Evolutionary conservation across 2,113 vertebrate species (phyloP), one percentile per base, ranked within the genome.

Genomic region (Lipotes vexillifer): DNA sequence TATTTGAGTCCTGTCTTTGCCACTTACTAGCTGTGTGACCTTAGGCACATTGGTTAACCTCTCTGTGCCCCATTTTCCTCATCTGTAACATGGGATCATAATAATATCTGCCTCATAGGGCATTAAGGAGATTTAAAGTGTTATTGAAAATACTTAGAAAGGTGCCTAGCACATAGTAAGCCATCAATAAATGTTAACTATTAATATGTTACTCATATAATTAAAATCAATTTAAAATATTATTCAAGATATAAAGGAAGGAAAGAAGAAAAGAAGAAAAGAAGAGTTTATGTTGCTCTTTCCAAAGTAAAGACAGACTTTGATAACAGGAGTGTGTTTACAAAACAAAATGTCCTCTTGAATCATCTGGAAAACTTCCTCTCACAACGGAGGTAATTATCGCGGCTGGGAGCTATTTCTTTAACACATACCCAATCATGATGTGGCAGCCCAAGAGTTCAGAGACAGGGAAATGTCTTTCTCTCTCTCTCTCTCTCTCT

Each of bases 391-490:
- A 90, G 85, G 95, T 93, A 97, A 98, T 98, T 98, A 98, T 96
- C 57, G 25, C 38, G 94, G 94, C 88, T 95, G 94, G 94, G 97
- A 97, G 92, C 97, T 97, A 65, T 96, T 98, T 90, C 94, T 49
- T 96, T 94, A 98, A 94, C 93, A 80, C 38, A 7, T 68, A 94
- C 52, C 95, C 66, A 95, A 94, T 97, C 98, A 98, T 5, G 9
- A 96, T 91, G 96, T 81, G 94, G 92, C 97, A 97, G 95, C 98
- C 97, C 92, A 68, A 90, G 97, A 98, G 98, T 98, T 98, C 98
- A 97, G 98, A 99, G 96, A 97, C 95, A 98, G 97, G 90, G 87
- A 89, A 97, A 96, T 90, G 83, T 80, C 85, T 97, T 55, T 93
- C 82, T 94, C 23, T 74, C 52, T 80, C 57, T 97, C 82, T 96